phyloP scores from a whole-genome alignment of 2,888 invertebrate genomes.

The Tethea ocularis region DNA sequence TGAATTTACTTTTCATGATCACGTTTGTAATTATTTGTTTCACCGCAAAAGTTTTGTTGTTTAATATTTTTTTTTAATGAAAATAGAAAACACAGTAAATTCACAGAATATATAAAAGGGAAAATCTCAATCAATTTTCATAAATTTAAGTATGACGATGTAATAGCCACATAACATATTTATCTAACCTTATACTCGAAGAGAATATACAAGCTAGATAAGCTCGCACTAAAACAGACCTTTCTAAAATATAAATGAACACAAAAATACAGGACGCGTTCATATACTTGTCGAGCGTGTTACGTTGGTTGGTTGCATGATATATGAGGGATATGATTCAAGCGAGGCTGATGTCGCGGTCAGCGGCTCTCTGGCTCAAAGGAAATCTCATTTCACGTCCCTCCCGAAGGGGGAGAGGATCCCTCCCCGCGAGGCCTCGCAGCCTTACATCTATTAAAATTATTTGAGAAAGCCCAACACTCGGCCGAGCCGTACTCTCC shows the following conservation, averaged over 20 bases:
- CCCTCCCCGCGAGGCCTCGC: slow-evolving; percentile 29
- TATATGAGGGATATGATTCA: slow-evolving; percentile 62
- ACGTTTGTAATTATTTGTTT: slow-evolving; percentile 10
- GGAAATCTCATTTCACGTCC: slow-evolving; percentile 79
- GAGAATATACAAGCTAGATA: not conserved
- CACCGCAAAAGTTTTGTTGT: slow-evolving; percentile 8
- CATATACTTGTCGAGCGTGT: slow-evolving; percentile 19
- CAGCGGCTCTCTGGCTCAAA: slow-evolving; percentile 70
- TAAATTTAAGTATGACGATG: not conserved
- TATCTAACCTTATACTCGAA: not conserved
- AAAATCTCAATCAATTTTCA: not conserved
- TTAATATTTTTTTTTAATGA: too few species aligned
- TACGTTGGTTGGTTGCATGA: slow-evolving; percentile 52
- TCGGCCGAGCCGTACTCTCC: slow-evolving; percentile 34
- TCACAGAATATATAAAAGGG: not conserved
- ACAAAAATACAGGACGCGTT: slow-evolving; percentile 35
- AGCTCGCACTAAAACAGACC: not conserved
- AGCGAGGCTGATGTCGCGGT: slow-evolving; percentile 62
- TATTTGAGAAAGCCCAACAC: slow-evolving; percentile 74
- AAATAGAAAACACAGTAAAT: too few species aligned
- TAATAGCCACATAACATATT: not conserved
- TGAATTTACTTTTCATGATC: slow-evolving; percentile 26
- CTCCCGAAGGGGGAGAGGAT: slow-evolving; percentile 25
- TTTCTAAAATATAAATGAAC: slow-evolving; percentile 27
- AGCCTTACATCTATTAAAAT: slow-evolving; percentile 76